phyloP scores from a whole-genome alignment of 2,797 vertebrate species.

The Microctenopoma stevenorrisi region DNA sequence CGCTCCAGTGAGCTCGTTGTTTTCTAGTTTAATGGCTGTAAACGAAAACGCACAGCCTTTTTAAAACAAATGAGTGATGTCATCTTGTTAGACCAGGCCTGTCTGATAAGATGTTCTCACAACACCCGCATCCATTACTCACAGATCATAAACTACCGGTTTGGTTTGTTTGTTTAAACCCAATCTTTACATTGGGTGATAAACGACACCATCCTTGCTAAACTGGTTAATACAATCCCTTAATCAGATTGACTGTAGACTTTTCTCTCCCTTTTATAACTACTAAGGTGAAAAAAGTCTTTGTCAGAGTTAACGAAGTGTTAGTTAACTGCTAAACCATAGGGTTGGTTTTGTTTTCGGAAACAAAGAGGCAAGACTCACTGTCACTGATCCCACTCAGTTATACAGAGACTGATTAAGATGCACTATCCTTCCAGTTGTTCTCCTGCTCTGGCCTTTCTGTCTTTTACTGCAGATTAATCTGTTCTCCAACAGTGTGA shows the following conservation, averaged over 20 bases:
- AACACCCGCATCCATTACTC: background rate
- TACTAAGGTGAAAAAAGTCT: too few relatives aligned
- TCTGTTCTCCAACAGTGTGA: background rate
- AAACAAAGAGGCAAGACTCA: constrained; percentile 7
- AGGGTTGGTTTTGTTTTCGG: background rate
- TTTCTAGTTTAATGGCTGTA: too few relatives aligned
- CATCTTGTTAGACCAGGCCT: constrained; percentile 5
- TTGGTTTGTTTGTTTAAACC: constrained; percentile 9
- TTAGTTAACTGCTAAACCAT: background rate
- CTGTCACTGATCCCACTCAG: constrained; percentile 18
- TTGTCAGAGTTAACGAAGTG: background rate
- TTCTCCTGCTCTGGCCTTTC: background rate
- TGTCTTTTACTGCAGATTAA: background rate
- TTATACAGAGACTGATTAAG: constrained; percentile 58
- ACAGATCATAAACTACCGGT: background rate
- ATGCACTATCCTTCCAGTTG: constrained; percentile 50
- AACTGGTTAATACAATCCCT: background rate
- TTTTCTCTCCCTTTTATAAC: background rate
- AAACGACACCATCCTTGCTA: background rate
- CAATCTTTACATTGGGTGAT: background rate
- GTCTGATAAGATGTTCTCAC: constrained; percentile 1
- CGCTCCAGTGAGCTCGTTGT: background rate
- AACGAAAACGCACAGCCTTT: background rate
- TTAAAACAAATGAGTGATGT: background rate
- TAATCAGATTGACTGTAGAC: background rate